Conservation (phyloP, 2,113 vertebrate genomes). For the Casuarius casuarius region DNA sequence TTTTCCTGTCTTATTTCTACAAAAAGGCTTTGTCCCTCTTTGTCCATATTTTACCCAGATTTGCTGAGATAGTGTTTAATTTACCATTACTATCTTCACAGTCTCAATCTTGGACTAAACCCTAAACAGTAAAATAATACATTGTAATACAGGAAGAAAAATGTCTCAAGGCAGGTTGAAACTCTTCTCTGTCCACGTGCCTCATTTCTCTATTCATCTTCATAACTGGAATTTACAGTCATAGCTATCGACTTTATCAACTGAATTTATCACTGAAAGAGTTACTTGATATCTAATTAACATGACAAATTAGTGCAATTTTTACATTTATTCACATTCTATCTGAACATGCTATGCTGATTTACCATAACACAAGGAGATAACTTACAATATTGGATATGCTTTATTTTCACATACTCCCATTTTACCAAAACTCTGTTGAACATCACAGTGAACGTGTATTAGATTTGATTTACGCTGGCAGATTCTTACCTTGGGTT, state of each 20-base stretch:
- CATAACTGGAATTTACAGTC: background rate
- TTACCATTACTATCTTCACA: background rate
- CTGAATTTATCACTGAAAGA: background rate
- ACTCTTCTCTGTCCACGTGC: background rate
- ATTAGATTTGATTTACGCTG: background rate
- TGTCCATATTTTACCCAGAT: slow-evolving; percentile 1
- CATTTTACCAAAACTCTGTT: background rate
- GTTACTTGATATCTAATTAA: slow-evolving; percentile 34
- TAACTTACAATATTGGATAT: background rate
- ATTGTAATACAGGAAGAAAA: background rate
- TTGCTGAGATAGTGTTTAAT: background rate
- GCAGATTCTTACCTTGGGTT: slow-evolving; percentile 90
- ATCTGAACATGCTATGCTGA: background rate
- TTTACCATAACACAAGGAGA: background rate
- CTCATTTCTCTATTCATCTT: slow-evolving; percentile 23
- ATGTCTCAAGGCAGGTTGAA: background rate
- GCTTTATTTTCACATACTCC: background rate
- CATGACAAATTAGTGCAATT: slow-evolving; percentile 14
- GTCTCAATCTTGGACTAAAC: background rate
- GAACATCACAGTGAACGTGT: background rate
- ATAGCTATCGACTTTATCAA: slow-evolving; percentile 8
- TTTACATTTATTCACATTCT: slow-evolving; percentile 18
- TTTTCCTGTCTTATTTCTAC: background rate
- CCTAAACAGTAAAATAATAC: background rate
- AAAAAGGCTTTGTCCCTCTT: background rate